Base-by-base conservation (phyloP, 2,113 vertebrate genomes). In the Pollimyrus isidori region DNA sequence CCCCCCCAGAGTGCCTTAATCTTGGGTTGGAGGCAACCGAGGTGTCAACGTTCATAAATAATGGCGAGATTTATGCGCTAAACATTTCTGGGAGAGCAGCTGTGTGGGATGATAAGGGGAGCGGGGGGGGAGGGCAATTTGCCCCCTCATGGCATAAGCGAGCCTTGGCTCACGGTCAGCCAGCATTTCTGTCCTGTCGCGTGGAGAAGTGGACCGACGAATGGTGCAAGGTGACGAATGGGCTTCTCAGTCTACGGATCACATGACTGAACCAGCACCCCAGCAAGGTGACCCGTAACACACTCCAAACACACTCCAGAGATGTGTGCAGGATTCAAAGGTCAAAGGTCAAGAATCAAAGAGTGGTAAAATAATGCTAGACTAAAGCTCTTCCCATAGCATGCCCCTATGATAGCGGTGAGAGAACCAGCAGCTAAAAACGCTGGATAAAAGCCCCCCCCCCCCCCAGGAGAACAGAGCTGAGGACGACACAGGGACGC, bases 161-260 rank as follows among this genome's bases (percentile, higher is more conserved):
- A 35, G 9, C 11, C 10, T 0, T 42, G 15, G 17, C 69, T 42
- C 10, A 17, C 50, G 17, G n/a, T 82, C 19, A 42, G 49, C 89
- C 93, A 92, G 91, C 91, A 92, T 92, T 91, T 91, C 9, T 13
- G 11, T 53, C 48, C 89, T 85, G 89, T 91, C 92, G 56, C 5
- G 1, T 30, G 30, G 35, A 19, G 73, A 42, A 39, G 73, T 17
- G 35, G 62, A 3, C 30, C 3, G 35, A n/a, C 35, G 35, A 76
- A 76, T 42, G 73, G 35, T n/a, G n/a, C n/a, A 73, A 30, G 26
- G 26, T 13, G 26, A 26, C 11, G 5, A 76, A 76, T 42, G 73
- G 35, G 73, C 35, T 80, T 19, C 23, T 62, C 21, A 58, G 56
- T 62, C 23, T 62, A 62, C 23, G 7, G 56, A n/a, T n/a, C 73